phyloP scores from a whole-genome alignment of 1,140 invertebrate species.

The Muscidifurax raptorellus region DNA sequence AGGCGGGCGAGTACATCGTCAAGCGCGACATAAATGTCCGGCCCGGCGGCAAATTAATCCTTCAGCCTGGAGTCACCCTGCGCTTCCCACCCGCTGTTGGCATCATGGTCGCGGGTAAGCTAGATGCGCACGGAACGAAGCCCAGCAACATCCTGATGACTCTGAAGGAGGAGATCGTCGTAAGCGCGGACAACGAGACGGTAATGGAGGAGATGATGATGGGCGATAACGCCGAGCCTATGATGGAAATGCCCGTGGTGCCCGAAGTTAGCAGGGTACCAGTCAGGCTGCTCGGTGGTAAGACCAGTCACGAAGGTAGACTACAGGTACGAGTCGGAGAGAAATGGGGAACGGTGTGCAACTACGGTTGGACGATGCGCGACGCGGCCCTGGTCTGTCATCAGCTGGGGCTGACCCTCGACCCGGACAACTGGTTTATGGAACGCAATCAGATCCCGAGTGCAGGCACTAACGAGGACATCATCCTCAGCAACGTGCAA shows the following conservation, averaged over 20 bases:
- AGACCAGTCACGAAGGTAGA: constrained; percentile 84
- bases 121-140: constrained; percentile 87
- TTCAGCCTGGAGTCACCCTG: constrained; percentile 91
- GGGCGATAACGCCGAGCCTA: constrained; percentile 66
- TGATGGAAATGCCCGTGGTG: constrained; percentile 71
- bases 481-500: constrained; percentile 90
- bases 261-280: constrained; percentile 75
- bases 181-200: constrained; percentile 80
- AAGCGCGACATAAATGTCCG: constrained; percentile 93
- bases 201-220: constrained; percentile 59
- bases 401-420: constrained; percentile 93
- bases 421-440: constrained; percentile 94
- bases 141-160: constrained; percentile 87
- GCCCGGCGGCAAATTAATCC: constrained; percentile 89
- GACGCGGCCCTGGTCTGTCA: constrained; percentile 96
- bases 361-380: constrained; percentile 95
- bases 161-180: constrained; percentile 83
- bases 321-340: constrained; percentile 87
- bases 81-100: constrained; percentile 93
- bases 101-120: constrained; percentile 95
- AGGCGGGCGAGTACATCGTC: constrained; percentile 88
- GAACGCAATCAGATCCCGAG: constrained; percentile 87
- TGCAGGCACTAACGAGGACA: constrained; percentile 85
- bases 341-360: constrained; percentile 98
- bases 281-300: constrained; percentile 86